phyloP scores from a whole-genome alignment of 1,140 invertebrate species.

The Aphelenchoides avenae region DNA sequence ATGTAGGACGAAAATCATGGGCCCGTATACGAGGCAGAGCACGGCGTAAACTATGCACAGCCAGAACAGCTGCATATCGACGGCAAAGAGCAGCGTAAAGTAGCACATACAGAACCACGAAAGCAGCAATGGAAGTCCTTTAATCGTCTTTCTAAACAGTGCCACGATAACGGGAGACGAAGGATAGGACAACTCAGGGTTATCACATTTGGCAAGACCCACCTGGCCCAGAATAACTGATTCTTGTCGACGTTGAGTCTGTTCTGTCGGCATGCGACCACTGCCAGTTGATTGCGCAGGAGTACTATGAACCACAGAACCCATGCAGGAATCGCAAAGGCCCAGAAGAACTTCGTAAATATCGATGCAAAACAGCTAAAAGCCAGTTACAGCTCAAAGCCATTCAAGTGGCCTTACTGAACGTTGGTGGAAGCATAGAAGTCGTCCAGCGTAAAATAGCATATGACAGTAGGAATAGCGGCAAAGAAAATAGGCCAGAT shows the following conservation, averaged over 20 bases:
- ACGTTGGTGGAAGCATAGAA: conserved; percentile 10
- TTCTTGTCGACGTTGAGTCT: conserved; percentile 11
- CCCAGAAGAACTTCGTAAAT: conserved; percentile 18
- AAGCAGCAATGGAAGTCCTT: conserved; percentile 20
- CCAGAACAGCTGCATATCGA: conserved; percentile 35
- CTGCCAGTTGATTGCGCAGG: conserved; percentile 15
- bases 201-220: neutral
- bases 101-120: conserved; percentile 30
- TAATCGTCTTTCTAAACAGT: conserved; percentile 18
- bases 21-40: conserved; percentile 23
- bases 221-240: conserved; percentile 31
- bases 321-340: conserved; percentile 24
- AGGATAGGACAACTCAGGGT: neutral
- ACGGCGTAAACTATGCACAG: conserved; percentile 15
- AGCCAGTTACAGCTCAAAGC: conserved; percentile 5
- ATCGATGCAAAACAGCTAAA: conserved; percentile 24
- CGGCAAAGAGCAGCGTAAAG: conserved; percentile 25
- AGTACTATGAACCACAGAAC: conserved; percentile 25
- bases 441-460: conserved; percentile 18
- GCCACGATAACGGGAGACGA: neutral
- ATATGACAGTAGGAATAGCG: conserved; percentile 7
- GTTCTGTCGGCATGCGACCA: conserved; percentile 25
- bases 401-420: too few relatives aligned
- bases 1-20: conserved; percentile 27
- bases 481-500: conserved; percentile 18